Percentiles rank a stretch among this genome's conserved stretches.
These are phyloP conservation scores for Stratiomys singularior DNA, from an alignment of 2,888 invertebrate genomes.

Conservation along the genomic window DNA sequence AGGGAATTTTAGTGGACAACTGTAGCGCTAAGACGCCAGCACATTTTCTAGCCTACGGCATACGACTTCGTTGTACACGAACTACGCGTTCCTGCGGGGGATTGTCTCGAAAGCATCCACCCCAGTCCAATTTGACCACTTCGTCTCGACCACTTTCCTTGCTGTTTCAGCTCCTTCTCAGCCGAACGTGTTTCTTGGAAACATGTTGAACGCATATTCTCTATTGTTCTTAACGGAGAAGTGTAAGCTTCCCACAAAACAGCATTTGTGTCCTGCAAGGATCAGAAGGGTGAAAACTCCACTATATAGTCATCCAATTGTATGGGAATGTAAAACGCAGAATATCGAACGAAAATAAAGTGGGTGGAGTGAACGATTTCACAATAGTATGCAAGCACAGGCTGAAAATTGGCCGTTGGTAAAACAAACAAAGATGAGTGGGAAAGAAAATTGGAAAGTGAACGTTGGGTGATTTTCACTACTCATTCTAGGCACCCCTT, in stretches of 20 bases:
- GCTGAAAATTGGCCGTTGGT: constrained; percentile 29
- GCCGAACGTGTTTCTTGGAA: neutral
- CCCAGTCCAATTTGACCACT: neutral
- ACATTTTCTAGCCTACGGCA: constrained; percentile 20
- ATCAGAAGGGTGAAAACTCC: constrained; percentile 18
- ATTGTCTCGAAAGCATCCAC: neutral
- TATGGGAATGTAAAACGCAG: neutral
- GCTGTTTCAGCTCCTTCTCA: neutral
- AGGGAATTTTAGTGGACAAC: constrained; percentile 21
- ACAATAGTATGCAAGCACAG: constrained; percentile 12
- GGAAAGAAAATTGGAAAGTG: constrained; percentile 39
- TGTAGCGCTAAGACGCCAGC: constrained; percentile 39
- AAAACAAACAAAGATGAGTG: constrained; percentile 40
- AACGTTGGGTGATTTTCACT: constrained; percentile 15
- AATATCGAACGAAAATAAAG: neutral
- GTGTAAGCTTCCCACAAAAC: constrained; percentile 32
- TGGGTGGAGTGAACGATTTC: neutral
- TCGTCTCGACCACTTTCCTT: constrained; percentile 2
- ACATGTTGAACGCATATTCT: constrained; percentile 36
- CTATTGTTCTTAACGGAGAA: constrained; percentile 7
- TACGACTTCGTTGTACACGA: too few species aligned
- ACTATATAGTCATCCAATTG: neutral
- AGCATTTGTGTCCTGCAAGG: constrained; percentile 6
- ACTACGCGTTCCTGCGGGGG: neutral
- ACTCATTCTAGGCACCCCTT: neutral